Base-by-base conservation (phyloP, 2,888 invertebrate species). In the Stenurella melanura region DNA sequence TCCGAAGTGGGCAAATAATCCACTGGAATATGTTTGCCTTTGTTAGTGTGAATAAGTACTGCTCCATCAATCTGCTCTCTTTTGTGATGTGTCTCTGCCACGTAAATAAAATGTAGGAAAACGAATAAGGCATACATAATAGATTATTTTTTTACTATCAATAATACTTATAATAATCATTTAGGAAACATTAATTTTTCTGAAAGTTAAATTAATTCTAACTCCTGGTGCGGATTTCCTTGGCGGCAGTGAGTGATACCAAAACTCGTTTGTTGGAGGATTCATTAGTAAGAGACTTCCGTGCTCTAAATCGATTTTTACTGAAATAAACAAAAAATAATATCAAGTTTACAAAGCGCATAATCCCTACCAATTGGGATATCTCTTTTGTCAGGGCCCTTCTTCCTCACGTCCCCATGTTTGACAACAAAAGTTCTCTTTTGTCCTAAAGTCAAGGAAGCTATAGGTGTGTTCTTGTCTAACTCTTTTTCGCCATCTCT, bases 231-330 rank as follows among this genome's bases (percentile, higher is more conserved):
- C 88, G 76, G 88, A 91, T 86, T 93, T 93, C 42, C 93, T 89
- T 6, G 88, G 88, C 0, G 94, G 95, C 77, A 95, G 87, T 6
- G 93, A 92, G 87, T 95, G 94, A 86, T 94, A 94, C 94, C 95
- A 95, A 82, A 90, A 88, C 71, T 91, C 90, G 84, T 95, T 95
- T 1, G 94, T 94, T 0, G 94, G 94, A 15, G 92, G 91, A 85
- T 94, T 93, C 94, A 95, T 94, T 74, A 94, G 83, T 67, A 95
- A 88, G 54, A 95, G 85, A 85, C 93, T 93, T 5, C 95, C 94
- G 86, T 93, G 92, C 81, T 93, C 91, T 83, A 95, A 88, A 70
- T 90, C 88, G 12, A 94, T 85, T 87, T 92, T 93, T 2, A 92
- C 92, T 92, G 90, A 70, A 87, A 87, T 73, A 75, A 76, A 77